Conservation (phyloP, 35 echinoderm and acorn worm genomes). For the Ophiothrix spiculata region DNA sequence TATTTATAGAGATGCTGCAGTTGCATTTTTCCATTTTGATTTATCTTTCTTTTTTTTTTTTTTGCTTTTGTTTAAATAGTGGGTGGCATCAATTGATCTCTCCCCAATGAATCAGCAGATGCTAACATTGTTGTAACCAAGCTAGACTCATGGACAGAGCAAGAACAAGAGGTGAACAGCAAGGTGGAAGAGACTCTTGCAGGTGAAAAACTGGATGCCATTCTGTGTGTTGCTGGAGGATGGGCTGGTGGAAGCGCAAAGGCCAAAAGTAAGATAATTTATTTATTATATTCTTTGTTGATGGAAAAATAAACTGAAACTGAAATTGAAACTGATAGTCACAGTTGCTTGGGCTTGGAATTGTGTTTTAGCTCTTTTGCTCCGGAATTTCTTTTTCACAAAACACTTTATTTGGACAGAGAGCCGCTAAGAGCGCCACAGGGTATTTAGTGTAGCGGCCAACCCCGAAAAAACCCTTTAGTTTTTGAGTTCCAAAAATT, state of each 20-base stretch:
- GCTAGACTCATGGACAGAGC: conserved; percentile 64
- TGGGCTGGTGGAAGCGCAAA: conserved; percentile 95
- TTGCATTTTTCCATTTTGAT: neutral
- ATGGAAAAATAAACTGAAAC: too few species aligned
- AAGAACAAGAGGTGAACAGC: conserved; percentile 58
- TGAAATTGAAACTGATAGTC: too few species aligned
- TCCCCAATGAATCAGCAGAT: conserved; percentile 88
- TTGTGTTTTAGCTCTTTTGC: too few species aligned
- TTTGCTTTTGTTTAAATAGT: conserved; percentile 50
- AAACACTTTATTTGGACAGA: too few species aligned
- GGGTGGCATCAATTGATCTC: conserved; percentile 80
- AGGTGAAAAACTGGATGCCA: conserved; percentile 88
- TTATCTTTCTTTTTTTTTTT: neutral
- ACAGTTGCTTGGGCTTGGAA: too few species aligned
- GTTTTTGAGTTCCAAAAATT: too few species aligned
- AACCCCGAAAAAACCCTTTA: too few species aligned
- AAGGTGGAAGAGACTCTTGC: conserved; percentile 81
- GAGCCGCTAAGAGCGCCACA: too few species aligned
- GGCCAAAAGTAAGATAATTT: conserved; percentile 49
- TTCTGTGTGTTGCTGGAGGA: conserved; percentile 92
- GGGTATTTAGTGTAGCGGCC: too few species aligned
- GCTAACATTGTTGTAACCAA: conserved; percentile 75
- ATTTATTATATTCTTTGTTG: too few species aligned
- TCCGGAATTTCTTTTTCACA: too few species aligned
- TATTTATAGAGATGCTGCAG: too few species aligned